These are phyloP conservation scores for Lemur catta DNA, from an alignment of 2,797 vertebrate species.

Conservation along the genomic window DNA sequence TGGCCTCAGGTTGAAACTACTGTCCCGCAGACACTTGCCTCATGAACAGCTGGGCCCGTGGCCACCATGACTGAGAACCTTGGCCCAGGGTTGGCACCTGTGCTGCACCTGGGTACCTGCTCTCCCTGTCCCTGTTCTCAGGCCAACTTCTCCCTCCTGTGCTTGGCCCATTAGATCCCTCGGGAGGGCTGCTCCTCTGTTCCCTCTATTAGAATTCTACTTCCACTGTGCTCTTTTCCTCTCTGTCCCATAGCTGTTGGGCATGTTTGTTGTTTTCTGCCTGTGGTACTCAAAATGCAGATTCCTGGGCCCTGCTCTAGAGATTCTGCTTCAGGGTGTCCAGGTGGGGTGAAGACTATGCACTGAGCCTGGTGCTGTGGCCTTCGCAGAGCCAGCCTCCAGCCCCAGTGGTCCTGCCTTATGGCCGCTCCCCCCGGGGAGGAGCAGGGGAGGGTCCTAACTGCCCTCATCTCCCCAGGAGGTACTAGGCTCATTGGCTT, in stretches of 20 bases:
- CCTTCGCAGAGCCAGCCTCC: background rate
- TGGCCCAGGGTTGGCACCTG: background rate
- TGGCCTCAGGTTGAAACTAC: background rate
- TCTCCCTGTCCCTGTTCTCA: background rate
- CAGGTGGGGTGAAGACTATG: background rate
- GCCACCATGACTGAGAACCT: background rate
- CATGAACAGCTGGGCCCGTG: background rate
- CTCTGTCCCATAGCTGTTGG: background rate
- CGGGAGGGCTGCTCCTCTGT: background rate
- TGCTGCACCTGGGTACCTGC: background rate
- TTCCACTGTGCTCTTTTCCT: background rate
- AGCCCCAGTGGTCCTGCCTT: background rate
- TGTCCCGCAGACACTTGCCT: background rate
- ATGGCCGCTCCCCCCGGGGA: background rate
- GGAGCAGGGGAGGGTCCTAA: background rate
- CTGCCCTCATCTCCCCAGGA: background rate
- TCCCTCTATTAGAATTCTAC: background rate
- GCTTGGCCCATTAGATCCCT: rapidly evolving
- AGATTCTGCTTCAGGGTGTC: background rate
- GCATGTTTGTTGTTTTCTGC: background rate
- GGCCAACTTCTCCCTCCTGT: background rate
- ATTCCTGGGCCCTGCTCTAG: background rate
- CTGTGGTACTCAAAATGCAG: background rate
- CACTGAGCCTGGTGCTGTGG: background rate
- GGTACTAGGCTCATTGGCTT: background rate